phyloP scores from a whole-genome alignment of 2,888 invertebrate genomes.

The Apamea monoglypha region DNA sequence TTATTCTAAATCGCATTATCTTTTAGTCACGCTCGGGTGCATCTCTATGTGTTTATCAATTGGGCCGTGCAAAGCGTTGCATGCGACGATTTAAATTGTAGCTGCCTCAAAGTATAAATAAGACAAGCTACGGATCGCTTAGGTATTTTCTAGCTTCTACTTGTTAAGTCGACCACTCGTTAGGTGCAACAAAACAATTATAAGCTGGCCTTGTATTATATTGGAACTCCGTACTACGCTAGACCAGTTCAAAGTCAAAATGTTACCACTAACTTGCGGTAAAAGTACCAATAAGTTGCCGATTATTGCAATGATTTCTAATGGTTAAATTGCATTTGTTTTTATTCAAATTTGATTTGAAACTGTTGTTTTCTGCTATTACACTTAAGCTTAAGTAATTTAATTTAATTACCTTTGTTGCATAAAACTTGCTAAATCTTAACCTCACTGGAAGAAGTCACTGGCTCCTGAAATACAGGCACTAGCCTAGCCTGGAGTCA shows the following conservation, averaged over 20 bases:
- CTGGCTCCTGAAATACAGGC: neutral
- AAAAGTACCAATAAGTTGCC: neutral
- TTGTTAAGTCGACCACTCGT: neutral
- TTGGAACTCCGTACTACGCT: neutral
- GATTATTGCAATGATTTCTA: neutral
- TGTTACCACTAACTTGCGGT: neutral
- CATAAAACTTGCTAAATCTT: neutral
- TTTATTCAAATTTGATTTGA: neutral
- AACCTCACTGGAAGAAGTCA: neutral
- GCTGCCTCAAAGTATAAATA: conserved; percentile 2
- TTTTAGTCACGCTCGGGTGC: conserved; percentile 40
- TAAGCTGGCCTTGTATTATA: neutral
- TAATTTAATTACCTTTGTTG: neutral
- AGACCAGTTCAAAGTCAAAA: neutral
- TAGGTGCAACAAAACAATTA: neutral
- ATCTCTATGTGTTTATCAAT: conserved; percentile 53
- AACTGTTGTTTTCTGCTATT: neutral
- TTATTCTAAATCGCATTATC: conserved; percentile 52
- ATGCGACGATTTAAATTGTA: conserved; percentile 38
- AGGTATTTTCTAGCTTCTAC: neutral
- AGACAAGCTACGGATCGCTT: neutral
- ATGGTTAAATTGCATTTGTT: neutral
- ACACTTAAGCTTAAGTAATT: neutral
- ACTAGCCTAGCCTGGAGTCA: neutral
- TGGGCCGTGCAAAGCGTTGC: conserved; percentile 43